Evolutionary conservation across 2,113 vertebrate genomes (phyloP).

Genomic region (Orcinus orca): DNA sequence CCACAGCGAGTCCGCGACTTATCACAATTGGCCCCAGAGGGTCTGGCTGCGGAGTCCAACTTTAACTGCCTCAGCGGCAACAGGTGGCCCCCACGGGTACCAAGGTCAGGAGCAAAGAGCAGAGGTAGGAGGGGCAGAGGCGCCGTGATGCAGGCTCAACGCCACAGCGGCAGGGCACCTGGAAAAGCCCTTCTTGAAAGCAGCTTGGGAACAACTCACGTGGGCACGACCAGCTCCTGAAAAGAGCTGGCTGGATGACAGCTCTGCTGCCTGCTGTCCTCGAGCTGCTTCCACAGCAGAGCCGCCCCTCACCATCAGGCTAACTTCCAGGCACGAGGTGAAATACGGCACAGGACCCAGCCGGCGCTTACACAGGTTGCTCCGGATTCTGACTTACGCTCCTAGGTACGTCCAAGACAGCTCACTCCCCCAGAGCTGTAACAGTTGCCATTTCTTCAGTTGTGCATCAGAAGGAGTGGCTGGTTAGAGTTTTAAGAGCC

Average conservation of each 20-base stretch:
- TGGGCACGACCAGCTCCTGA: not conserved
- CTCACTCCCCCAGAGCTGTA: not conserved
- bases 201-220: not conserved
- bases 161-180: fast-evolving
- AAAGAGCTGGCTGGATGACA: not conserved
- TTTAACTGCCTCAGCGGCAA: not conserved
- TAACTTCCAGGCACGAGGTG: fast-evolving
- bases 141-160: fast-evolving
- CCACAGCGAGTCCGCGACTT: no score
- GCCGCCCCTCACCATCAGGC: fast-evolving
- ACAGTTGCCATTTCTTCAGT: fast-evolving
- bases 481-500: not conserved
- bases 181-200: not conserved
- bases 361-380: not conserved
- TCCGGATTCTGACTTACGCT: not conserved
- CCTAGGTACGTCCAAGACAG: not conserved
- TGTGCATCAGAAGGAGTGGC: not conserved
- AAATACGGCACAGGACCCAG: not conserved
- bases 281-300: no score
- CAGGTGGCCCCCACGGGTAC: fast-evolving
- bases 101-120: not conserved
- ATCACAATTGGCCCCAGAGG: not conserved
- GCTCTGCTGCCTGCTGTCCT: no score
- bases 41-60: not conserved
- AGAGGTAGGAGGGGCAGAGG: not conserved